Conservation (phyloP, 2,113 vertebrate species). For the Erythrolamprus reginae region DNA sequence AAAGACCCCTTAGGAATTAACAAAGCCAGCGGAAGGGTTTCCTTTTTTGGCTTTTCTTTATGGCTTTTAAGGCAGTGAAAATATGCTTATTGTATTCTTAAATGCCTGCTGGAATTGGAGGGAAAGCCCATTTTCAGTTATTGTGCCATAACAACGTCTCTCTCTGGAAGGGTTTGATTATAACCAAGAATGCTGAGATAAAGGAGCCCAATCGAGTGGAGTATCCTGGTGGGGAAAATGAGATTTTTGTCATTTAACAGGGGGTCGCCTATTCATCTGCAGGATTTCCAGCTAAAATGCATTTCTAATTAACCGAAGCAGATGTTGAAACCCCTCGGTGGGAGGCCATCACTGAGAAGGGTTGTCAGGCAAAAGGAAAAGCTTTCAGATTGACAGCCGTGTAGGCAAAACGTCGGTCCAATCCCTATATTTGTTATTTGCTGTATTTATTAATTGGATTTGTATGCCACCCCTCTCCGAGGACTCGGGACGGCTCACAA, state of each 20-base stretch:
- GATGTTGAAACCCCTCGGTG: not conserved
- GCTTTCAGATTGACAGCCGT: not conserved
- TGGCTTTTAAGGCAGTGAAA: not conserved
- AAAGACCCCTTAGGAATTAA: not conserved
- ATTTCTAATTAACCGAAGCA: not conserved
- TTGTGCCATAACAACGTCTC: not conserved
- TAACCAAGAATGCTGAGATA: not conserved
- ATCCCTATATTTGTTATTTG: not conserved
- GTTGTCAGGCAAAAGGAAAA: not conserved
- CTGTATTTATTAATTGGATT: too few relatives aligned
- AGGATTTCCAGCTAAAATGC: not conserved
- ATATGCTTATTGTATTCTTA: not conserved
- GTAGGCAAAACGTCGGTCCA: not conserved
- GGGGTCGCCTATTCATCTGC: not conserved
- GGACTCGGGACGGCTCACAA: too few relatives aligned
- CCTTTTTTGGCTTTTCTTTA: not conserved
- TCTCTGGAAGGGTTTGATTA: not conserved
- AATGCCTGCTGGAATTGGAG: not conserved
- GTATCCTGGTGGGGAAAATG: not conserved
- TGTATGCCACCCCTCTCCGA: too few relatives aligned
- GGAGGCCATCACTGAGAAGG: not conserved
- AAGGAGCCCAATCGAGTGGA: not conserved
- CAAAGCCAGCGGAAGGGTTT: not conserved
- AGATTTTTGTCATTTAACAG: not conserved
- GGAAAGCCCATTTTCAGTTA: not conserved